Evolutionary conservation across 2,888 invertebrate genomes (phyloP).

Genomic region (Eulithis prunata): DNA sequence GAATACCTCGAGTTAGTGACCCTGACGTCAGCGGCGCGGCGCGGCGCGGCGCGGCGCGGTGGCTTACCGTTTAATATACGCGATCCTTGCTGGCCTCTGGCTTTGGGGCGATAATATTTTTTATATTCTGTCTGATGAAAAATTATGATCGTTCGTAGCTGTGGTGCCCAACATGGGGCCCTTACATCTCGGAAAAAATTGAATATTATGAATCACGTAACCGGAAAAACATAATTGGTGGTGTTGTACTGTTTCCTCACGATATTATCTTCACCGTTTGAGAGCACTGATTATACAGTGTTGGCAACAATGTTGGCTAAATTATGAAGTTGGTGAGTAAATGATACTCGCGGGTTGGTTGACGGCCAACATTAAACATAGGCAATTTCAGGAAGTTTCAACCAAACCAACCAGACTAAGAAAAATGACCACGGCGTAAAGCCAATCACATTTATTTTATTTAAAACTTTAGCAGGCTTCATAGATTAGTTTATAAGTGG

Average conservation of each 20-base stretch:
- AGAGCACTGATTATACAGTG: not conserved
- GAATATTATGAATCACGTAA: too few relatives aligned
- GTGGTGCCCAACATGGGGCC: slow-evolving; percentile 29
- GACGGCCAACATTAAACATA: not conserved
- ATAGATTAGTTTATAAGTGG: too few relatives aligned
- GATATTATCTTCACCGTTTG: too few relatives aligned
- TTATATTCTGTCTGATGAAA: slow-evolving; percentile 40
- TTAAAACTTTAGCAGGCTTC: too few relatives aligned
- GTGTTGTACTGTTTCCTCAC: too few relatives aligned
- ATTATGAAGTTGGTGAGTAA: not conserved
- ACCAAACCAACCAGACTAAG: too few relatives aligned
- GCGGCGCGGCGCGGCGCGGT: slow-evolving; percentile 5
- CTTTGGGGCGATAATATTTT: slow-evolving; percentile 34
- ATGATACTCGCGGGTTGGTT: not conserved
- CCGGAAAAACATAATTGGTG: too few relatives aligned
- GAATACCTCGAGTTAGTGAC: slow-evolving; percentile 26
- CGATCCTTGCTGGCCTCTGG: slow-evolving; percentile 21
- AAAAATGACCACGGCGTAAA: too few relatives aligned
- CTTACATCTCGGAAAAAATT: not conserved
- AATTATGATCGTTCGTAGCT: slow-evolving; percentile 29
- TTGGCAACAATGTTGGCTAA: slow-evolving; percentile 4
- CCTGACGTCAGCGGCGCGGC: slow-evolving; percentile 11
- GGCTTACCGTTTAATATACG: slow-evolving; percentile 33
- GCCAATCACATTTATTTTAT: too few relatives aligned
- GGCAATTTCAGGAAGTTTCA: too few relatives aligned